These are phyloP conservation scores for Phylloscopus trochilus DNA, from an alignment of 2,113 vertebrate species.

Conservation along the genomic window DNA sequence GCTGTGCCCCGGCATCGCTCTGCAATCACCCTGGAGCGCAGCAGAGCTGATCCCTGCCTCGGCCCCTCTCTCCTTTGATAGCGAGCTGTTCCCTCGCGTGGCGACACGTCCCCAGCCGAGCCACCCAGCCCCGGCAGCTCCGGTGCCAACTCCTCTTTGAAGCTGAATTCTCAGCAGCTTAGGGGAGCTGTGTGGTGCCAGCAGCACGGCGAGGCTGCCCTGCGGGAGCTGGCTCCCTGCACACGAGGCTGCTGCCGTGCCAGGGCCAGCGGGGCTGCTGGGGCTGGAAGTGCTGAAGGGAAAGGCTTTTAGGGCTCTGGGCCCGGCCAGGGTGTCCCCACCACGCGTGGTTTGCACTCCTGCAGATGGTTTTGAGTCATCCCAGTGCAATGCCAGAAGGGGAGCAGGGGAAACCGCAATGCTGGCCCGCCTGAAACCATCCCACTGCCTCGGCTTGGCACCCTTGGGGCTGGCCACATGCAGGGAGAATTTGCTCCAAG, in stretches of 20 bases:
- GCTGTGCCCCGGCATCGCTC: rapidly evolving
- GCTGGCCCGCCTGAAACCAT: not conserved
- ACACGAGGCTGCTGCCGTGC: not conserved
- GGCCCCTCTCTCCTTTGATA: not conserved
- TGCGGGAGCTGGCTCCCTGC: not conserved
- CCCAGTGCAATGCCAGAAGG: not conserved
- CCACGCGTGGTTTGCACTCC: rapidly evolving
- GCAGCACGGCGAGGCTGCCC: not conserved
- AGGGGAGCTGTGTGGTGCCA: constrained; percentile 31
- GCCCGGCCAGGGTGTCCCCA: not conserved
- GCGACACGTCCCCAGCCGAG: constrained; percentile 18
- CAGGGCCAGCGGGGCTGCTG: not conserved
- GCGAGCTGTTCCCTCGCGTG: constrained; percentile 21
- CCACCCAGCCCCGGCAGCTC: not conserved
- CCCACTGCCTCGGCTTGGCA: not conserved
- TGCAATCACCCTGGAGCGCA: rapidly evolving
- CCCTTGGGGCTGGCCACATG: rapidly evolving
- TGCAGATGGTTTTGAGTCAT: not conserved
- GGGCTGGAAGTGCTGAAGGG: not conserved
- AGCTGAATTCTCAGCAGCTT: not conserved
- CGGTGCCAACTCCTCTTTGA: not conserved
- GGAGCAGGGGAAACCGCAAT: not conserved
- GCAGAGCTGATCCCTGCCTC: not conserved
- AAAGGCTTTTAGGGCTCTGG: rapidly evolving
- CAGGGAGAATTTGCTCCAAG: not conserved